A percentile compares a stretch with the other conserved stretches of the same genome.
Evolutionary conservation across 2,797 vertebrate species (phyloP).

Genomic region (Halcyon badia): DNA sequence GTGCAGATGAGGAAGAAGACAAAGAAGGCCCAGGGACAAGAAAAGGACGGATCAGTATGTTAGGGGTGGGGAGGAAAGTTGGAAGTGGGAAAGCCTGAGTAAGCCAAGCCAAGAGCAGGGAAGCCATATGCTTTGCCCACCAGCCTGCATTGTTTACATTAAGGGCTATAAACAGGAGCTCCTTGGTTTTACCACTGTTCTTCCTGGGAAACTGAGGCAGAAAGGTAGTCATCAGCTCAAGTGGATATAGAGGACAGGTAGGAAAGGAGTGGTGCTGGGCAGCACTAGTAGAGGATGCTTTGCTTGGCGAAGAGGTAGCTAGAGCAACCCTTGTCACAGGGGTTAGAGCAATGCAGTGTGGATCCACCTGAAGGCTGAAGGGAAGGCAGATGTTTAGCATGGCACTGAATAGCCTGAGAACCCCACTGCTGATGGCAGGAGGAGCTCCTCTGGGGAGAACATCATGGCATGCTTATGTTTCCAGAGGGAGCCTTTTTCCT

Average conservation of each 20-base stretch:
- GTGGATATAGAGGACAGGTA: not conserved
- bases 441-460: not conserved
- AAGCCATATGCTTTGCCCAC: not conserved
- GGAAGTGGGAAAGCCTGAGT: not conserved
- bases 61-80: not conserved
- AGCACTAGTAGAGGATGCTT: not conserved
- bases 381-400: not conserved
- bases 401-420: not conserved
- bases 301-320: not conserved
- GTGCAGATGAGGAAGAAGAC: not conserved
- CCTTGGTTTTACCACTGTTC: not conserved
- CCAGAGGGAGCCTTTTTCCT: not conserved
- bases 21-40: not conserved
- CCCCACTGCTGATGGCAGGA: not conserved
- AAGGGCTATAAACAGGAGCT: not conserved
- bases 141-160: not conserved
- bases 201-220: not conserved
- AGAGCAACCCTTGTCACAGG: not conserved
- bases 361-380: not conserved
- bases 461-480: not conserved
- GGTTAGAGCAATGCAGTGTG: not conserved
- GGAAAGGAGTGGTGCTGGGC: not conserved
- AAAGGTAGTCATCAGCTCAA: not conserved
- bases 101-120: not conserved
- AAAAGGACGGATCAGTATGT: not conserved